Evolutionary conservation across 2,113 vertebrate genomes (phyloP).

Genomic region (Pituophis catenifer): DNA sequence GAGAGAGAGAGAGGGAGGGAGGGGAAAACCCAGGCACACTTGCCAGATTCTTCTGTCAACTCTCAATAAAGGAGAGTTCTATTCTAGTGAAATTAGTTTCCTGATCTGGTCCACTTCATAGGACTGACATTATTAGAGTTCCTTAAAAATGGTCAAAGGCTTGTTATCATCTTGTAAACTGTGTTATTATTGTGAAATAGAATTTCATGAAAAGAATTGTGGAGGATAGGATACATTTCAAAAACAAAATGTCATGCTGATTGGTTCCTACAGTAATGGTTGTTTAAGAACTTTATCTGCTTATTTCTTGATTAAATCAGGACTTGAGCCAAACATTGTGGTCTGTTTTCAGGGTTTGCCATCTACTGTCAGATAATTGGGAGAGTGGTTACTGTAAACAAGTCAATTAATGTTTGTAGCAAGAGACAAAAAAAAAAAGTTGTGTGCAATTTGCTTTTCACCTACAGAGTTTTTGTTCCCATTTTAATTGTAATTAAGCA

Average conservation of each 20-base stretch:
- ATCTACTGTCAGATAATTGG: not conserved
- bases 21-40: not conserved
- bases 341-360: not conserved
- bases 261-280: not conserved
- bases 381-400: not conserved
- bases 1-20: not conserved
- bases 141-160: not conserved
- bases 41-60: not conserved
- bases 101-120: not conserved
- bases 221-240: not conserved
- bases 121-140: not conserved
- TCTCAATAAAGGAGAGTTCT: not conserved
- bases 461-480: not conserved
- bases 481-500: not conserved
- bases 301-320: not conserved
- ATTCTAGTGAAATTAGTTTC: not conserved
- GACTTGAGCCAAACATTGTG: not conserved
- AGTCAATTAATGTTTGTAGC: not conserved
- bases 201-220: not conserved
- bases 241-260: not conserved
- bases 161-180: not conserved
- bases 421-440: not conserved
- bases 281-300: not conserved
- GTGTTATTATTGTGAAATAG: not conserved
- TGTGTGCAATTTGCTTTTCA: not conserved